Evolutionary conservation across 92 coral and sea anemone species (phyloP).

Genomic region (Phenganax marumi): DNA sequence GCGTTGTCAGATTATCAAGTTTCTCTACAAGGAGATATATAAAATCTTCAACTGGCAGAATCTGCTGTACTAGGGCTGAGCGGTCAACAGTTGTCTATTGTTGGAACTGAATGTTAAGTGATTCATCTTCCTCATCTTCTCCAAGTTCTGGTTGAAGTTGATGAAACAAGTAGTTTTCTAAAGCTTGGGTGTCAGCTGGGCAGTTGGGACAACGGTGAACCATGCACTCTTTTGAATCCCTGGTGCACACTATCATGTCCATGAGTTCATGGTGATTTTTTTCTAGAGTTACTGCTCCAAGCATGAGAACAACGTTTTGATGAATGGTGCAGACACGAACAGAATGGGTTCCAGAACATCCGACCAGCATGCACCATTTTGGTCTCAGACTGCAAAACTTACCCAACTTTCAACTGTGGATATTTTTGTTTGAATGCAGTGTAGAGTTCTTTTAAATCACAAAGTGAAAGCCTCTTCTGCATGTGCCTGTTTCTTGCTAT

Average conservation of each 20-base stretch:
- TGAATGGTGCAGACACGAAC: slow-evolving; percentile 56
- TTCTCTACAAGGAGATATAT: slow-evolving; percentile 43
- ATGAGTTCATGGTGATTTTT: slow-evolving; percentile 53
- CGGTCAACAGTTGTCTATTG: slow-evolving; percentile 55
- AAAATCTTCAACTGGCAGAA: slow-evolving; percentile 43
- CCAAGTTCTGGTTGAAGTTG: slow-evolving; percentile 50
- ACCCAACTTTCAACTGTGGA: slow-evolving; percentile 37
- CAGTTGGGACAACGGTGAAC: slow-evolving; percentile 50
- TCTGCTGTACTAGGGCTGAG: slow-evolving; percentile 46
- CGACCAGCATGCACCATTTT: slow-evolving; percentile 59
- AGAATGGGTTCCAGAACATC: slow-evolving; percentile 54
- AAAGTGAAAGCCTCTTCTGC: slow-evolving; percentile 50
- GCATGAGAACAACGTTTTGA: slow-evolving; percentile 48
- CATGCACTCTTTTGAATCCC: slow-evolving; percentile 46
- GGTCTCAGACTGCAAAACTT: slow-evolving; percentile 55
- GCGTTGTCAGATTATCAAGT: slow-evolving; percentile 41
- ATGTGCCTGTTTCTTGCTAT: slow-evolving; percentile 42
- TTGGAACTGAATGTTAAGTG: slow-evolving; percentile 42
- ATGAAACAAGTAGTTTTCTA: slow-evolving; percentile 42
- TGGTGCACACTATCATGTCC: slow-evolving; percentile 48
- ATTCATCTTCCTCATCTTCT: slow-evolving; percentile 32
- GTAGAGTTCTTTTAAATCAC: slow-evolving; percentile 14
- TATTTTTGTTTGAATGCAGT: slow-evolving; percentile 47
- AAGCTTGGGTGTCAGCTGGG: slow-evolving; percentile 44
- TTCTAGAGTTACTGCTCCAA: slow-evolving; percentile 46